Conservation (phyloP, 2,113 vertebrate species). For the Stegastes partitus region DNA sequence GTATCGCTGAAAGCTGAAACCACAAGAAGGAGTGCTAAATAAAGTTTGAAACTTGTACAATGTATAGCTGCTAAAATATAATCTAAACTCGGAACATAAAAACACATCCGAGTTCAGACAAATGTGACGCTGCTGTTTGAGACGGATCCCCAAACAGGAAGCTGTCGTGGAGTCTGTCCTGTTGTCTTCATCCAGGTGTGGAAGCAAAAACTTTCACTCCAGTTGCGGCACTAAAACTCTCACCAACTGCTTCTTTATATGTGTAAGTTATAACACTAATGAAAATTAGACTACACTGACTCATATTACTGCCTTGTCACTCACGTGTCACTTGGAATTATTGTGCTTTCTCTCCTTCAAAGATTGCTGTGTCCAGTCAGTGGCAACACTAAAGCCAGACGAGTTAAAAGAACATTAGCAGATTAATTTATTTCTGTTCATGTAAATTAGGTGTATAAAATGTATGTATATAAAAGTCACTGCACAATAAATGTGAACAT, state of each 20-base stretch:
- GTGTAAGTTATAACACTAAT: slow-evolving; percentile 67
- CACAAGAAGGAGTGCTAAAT: too few species aligned
- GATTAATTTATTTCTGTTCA: slow-evolving; percentile 83
- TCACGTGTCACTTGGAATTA: slow-evolving; percentile 65
- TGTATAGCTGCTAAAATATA: too few species aligned
- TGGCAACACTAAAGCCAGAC: slow-evolving; percentile 68
- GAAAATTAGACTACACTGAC: slow-evolving; percentile 48
- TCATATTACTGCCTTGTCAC: slow-evolving; percentile 70
- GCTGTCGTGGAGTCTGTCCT: too few species aligned
- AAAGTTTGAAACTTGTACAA: too few species aligned
- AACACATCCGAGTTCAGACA: neutral
- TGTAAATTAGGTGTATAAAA: slow-evolving; percentile 86
- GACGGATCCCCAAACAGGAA: neutral
- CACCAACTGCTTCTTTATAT: slow-evolving; percentile 66
- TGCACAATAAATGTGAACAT: slow-evolving; percentile 85
- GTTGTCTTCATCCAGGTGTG: too few species aligned
- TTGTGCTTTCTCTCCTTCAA: slow-evolving; percentile 56
- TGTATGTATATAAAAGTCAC: slow-evolving; percentile 85
- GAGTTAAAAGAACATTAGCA: slow-evolving; percentile 69
- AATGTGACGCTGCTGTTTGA: neutral
- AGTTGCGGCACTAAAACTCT: slow-evolving; percentile 45
- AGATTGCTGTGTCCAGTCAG: slow-evolving; percentile 57
- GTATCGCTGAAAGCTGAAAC: too few species aligned
- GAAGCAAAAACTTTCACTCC: too few species aligned
- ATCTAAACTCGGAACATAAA: neutral